These are phyloP conservation scores for Hafferia zeledoni DNA, from an alignment of 2,797 vertebrate species.

Conservation along the genomic window DNA sequence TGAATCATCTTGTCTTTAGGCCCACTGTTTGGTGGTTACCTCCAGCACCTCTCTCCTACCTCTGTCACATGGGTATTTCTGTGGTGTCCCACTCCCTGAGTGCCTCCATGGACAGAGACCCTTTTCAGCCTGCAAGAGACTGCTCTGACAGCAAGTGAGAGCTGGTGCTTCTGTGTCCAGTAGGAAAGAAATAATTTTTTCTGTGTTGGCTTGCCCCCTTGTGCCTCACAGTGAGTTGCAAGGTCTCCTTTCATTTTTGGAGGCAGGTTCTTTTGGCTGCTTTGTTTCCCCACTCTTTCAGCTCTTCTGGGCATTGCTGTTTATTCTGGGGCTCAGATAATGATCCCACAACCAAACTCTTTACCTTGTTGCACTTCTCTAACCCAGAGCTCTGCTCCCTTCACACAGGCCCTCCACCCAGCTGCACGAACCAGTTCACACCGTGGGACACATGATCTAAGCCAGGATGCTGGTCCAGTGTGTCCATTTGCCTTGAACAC, in stretches of 20 bases:
- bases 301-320: background rate
- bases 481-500: background rate
- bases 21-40: background rate
- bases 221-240: background rate
- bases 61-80: rapidly evolving
- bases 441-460: rapidly evolving
- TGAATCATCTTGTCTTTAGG: background rate
- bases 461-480: background rate
- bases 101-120: background rate
- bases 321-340: background rate
- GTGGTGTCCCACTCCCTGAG: background rate
- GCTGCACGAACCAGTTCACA: background rate
- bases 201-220: background rate
- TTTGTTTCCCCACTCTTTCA: background rate
- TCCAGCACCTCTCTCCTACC: background rate
- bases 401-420: background rate
- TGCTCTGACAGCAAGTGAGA: background rate
- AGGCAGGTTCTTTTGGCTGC: background rate
- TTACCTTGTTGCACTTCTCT: background rate
- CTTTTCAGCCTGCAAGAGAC: background rate
- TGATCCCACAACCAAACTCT: background rate
- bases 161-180: background rate
- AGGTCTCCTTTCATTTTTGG: background rate
- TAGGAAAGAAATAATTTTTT: background rate
- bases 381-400: background rate